Conservation (phyloP, 2,113 vertebrate genomes). For the Prochilodus magdalenae region DNA sequence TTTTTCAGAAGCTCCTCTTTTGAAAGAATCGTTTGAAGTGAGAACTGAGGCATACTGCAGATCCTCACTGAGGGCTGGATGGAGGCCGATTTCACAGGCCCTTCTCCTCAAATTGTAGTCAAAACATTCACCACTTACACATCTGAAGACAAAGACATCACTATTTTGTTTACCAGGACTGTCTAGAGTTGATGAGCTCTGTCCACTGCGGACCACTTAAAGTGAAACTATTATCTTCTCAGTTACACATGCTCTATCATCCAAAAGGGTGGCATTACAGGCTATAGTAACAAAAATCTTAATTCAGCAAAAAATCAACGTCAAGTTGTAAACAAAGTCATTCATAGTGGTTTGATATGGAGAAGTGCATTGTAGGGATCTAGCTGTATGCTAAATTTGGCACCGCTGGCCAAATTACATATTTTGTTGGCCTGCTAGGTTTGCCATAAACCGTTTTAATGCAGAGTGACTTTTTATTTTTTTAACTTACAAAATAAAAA, state of each 20-base stretch:
- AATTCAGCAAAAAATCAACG: too few species aligned
- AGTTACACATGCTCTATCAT: background rate
- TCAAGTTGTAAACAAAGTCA: too few species aligned
- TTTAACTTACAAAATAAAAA: too few species aligned
- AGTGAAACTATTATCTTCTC: background rate
- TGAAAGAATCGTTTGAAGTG: slow-evolving; percentile 49
- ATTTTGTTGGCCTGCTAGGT: too few species aligned
- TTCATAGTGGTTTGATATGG: too few species aligned
- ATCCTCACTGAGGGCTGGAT: slow-evolving; percentile 34
- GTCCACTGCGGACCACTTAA: slow-evolving; percentile 2
- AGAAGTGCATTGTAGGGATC: too few species aligned
- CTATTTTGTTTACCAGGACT: background rate
- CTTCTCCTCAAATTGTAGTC: slow-evolving; percentile 13
- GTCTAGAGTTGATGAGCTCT: slow-evolving; percentile 2
- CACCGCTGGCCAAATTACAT: too few species aligned
- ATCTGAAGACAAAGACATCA: slow-evolving; percentile 25
- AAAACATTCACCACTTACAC: slow-evolving; percentile 33
- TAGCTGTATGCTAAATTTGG: too few species aligned
- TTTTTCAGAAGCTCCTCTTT: slow-evolving; percentile 42
- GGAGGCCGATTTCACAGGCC: slow-evolving; percentile 41
- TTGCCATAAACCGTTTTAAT: too few species aligned
- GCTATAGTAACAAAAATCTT: too few species aligned
- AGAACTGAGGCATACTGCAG: slow-evolving; percentile 44
- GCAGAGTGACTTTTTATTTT: too few species aligned
- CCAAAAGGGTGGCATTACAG: too few species aligned